Percentiles rank a stretch among this genome's conserved stretches.
Evolutionary conservation across 2,113 vertebrate species (phyloP).

Genomic region (Bombycilla garrulus): DNA sequence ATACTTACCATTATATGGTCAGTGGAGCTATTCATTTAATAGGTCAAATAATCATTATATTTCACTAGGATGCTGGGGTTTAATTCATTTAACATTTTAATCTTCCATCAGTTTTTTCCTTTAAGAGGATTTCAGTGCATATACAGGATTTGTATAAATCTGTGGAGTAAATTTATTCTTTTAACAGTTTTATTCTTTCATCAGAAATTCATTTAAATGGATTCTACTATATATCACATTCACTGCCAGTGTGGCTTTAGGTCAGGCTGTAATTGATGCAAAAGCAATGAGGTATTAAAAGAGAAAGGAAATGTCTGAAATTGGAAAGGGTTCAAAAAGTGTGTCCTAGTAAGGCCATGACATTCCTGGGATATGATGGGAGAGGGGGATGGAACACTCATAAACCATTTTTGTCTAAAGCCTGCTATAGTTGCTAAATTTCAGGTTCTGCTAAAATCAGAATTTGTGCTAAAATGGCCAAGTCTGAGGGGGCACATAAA

Average conservation of each 20-base stretch:
- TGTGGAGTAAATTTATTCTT: constrained; percentile 77
- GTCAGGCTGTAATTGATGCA: constrained; percentile 79
- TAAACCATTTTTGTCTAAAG: constrained; percentile 23
- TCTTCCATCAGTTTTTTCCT: constrained; percentile 78
- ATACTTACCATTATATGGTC: constrained; percentile 59
- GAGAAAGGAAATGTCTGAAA: constrained; percentile 74
- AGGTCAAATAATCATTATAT: constrained; percentile 78
- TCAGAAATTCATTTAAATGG: constrained; percentile 82
- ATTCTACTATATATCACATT: constrained; percentile 75
- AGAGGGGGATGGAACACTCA: not conserved
- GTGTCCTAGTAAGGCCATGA: constrained; percentile 53
- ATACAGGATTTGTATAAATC: constrained; percentile 80
- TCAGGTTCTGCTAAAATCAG: constrained; percentile 6
- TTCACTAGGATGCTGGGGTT: constrained; percentile 66
- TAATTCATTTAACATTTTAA: constrained; percentile 81
- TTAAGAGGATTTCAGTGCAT: constrained; percentile 75
- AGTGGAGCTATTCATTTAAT: constrained; percentile 66
- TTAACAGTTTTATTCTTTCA: constrained; percentile 82
- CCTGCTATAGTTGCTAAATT: constrained; percentile 29
- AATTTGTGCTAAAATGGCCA: not conserved
- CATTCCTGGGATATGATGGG: not conserved
- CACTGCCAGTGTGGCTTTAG: constrained; percentile 70
- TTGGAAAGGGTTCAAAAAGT: constrained; percentile 73
- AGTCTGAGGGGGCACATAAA: not conserved
- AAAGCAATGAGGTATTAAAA: constrained; percentile 79